phyloP scores from a whole-genome alignment of 2,888 invertebrate genomes.

The Pollenia angustigena region DNA sequence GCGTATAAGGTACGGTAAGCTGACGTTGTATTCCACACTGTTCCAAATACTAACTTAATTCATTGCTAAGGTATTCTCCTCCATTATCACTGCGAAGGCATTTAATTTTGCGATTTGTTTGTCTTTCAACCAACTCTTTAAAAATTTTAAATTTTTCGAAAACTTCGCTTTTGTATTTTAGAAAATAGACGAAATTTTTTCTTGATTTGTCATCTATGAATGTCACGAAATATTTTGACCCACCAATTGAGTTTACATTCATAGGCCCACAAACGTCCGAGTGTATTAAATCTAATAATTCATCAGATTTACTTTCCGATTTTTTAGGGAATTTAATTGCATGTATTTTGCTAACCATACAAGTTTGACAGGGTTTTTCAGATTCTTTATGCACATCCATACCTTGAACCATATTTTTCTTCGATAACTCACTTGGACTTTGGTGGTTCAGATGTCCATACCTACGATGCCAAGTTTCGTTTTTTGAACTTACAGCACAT shows the following conservation, averaged over 20 bases:
- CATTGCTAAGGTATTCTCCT: conserved; percentile 32
- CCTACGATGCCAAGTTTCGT: background rate
- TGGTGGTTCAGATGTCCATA: conserved; percentile 12
- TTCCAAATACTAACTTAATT: conserved; percentile 60
- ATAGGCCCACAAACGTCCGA: conserved; percentile 23
- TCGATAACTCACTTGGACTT: background rate
- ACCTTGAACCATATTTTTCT: background rate
- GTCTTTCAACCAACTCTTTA: conserved; percentile 39
- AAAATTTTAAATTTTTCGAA: conserved; percentile 13
- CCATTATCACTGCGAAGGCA: conserved; percentile 41
- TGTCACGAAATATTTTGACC: conserved; percentile 29
- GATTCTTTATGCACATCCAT: background rate
- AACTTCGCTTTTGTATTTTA: conserved; percentile 55
- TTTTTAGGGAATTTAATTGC: conserved; percentile 22
- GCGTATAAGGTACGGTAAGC: conserved; percentile 71
- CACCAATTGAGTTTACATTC: background rate
- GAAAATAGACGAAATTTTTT: conserved; percentile 48
- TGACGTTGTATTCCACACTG: conserved; percentile 70
- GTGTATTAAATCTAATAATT: conserved; percentile 15
- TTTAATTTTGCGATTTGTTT: conserved; percentile 33
- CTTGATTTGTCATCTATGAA: conserved; percentile 56
- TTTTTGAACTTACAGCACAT: background rate
- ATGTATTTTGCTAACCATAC: conserved; percentile 20
- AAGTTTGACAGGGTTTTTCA: background rate
- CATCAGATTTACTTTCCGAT: background rate